Conservation (phyloP, 2,113 vertebrate genomes). For the Microcebus lehilahytsara region DNA sequence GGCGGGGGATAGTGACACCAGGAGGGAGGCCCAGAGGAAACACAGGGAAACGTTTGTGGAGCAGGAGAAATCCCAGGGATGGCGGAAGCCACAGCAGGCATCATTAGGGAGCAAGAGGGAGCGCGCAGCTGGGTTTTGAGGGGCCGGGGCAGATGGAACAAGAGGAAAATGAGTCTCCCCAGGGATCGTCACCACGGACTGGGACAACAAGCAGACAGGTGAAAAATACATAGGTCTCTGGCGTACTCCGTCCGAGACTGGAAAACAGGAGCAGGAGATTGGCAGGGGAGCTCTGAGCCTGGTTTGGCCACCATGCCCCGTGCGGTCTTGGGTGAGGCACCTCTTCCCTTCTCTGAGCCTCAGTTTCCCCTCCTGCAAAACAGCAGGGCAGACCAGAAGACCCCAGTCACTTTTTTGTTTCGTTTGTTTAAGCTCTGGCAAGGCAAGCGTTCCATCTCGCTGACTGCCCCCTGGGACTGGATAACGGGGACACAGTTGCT, state of each 20-base stretch:
- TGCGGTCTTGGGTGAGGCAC: background rate
- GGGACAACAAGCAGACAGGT: background rate
- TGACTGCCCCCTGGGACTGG: background rate
- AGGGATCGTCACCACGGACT: background rate
- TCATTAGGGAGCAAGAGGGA: background rate
- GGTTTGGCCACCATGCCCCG: background rate
- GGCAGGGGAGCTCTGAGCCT: background rate
- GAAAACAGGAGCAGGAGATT: background rate
- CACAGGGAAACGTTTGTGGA: background rate
- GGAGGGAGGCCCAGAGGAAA: background rate
- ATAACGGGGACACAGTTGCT: background rate
- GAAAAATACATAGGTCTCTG: background rate
- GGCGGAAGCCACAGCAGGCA: background rate
- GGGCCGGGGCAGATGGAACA: background rate
- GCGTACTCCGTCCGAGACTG: background rate
- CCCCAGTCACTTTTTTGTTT: background rate
- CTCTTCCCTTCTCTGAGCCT: background rate
- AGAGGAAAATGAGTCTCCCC: background rate
- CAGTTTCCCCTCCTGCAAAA: background rate
- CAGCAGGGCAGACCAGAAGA: background rate
- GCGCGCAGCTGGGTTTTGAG: background rate
- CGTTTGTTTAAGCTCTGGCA: background rate
- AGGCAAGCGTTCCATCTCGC: background rate
- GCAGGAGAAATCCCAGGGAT: background rate
- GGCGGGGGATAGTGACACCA: background rate